Conservation (phyloP, 2,888 invertebrate species). For the Caenorhabditis sulstoni region DNA sequence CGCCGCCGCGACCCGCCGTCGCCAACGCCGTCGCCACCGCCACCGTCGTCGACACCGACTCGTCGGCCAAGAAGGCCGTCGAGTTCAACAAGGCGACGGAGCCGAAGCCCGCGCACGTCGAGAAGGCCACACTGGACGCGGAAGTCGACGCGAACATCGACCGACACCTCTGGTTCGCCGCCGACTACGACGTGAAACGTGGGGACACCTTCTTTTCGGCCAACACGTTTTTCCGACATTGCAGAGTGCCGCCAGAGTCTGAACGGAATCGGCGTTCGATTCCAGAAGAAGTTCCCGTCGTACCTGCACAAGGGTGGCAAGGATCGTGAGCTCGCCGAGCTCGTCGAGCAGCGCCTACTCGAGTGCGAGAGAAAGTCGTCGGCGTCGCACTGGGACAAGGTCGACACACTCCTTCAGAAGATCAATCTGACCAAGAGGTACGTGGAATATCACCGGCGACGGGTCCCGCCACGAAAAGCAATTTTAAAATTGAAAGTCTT, state of each 20-base stretch:
- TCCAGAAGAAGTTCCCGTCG: constrained; percentile 77
- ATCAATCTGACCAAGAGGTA: constrained; percentile 67
- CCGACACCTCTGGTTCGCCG: constrained; percentile 53
- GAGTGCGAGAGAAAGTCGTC: constrained; percentile 69
- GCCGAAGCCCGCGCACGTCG: constrained; percentile 35
- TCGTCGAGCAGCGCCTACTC: constrained; percentile 67
- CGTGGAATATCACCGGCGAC: neutral
- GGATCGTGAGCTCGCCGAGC: constrained; percentile 64
- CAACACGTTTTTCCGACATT: constrained; percentile 28
- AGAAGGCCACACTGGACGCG: constrained; percentile 50
- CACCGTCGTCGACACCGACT: constrained; percentile 40
- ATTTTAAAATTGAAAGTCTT: too few relatives aligned
- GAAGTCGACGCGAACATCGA: constrained; percentile 59
- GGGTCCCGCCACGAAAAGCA: neutral
- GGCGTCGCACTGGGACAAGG: constrained; percentile 71
- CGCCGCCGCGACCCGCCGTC: constrained; percentile 27
- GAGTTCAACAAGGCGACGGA: constrained; percentile 7
- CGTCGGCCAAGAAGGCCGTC: constrained; percentile 46
- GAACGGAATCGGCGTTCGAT: constrained; percentile 70
- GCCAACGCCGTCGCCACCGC: constrained; percentile 43
- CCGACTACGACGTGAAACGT: constrained; percentile 54
- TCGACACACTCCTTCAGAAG: constrained; percentile 63
- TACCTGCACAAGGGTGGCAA: constrained; percentile 70
- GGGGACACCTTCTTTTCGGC: neutral
- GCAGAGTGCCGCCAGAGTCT: constrained; percentile 71